Percentiles rank a stretch among this genome's conserved stretches.
phyloP scores from a whole-genome alignment of 1,140 invertebrate genomes.

The Phymorhynchus buccinoides region DNA sequence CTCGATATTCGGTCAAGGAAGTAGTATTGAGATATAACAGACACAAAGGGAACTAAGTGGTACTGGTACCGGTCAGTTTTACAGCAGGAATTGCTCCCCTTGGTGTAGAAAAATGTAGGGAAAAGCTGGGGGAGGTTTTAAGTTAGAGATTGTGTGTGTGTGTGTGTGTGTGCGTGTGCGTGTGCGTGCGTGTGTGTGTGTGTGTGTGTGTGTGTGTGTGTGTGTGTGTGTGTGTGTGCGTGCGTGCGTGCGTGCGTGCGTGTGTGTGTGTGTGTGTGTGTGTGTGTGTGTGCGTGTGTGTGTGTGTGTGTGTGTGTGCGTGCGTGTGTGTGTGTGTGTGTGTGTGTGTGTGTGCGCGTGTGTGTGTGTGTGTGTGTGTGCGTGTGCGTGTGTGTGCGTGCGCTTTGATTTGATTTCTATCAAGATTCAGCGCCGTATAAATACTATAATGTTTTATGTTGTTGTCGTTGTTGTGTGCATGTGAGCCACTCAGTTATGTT shows the following conservation, averaged over 20 bases:
- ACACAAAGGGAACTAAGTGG: too few relatives aligned
- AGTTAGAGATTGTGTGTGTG: neutral
- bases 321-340: neutral
- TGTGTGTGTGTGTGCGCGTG: constrained; percentile 6
- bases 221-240: neutral
- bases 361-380: neutral
- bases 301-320: neutral
- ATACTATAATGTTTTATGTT: too few relatives aligned
- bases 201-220: constrained; percentile 4
- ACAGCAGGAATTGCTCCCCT: neutral
- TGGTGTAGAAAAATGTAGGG: neutral
- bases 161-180: constrained; percentile 14
- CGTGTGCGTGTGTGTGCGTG: too few relatives aligned
- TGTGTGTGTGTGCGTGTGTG: neutral
- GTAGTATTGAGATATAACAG: neutral
- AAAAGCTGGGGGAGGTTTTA: neutral
- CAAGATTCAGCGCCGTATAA: too few relatives aligned
- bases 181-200: constrained; percentile 22
- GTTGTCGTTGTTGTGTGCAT: too few relatives aligned
- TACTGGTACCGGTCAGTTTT: too few relatives aligned
- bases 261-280: neutral
- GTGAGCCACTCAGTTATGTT: too few relatives aligned
- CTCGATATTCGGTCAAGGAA: neutral
- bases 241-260: too few relatives aligned
- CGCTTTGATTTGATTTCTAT: too few relatives aligned